Evolutionary conservation across 2,113 vertebrate genomes (phyloP).

Genomic region (Raja brachyura): DNA sequence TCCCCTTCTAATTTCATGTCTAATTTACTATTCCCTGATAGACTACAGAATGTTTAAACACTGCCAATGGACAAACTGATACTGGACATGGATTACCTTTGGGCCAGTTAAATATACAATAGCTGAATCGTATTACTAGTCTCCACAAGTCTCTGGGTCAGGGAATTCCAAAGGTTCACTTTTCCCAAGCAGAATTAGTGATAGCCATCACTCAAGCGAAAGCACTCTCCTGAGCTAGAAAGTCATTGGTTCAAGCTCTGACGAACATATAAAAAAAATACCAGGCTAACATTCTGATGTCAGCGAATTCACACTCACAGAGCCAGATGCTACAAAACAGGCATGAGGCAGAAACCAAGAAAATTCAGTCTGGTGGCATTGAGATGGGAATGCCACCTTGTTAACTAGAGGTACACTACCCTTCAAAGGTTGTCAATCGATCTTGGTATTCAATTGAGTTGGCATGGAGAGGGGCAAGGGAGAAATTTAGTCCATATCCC

Average conservation of each 20-base stretch:
- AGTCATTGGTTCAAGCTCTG: not conserved
- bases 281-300: not conserved
- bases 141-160: no score
- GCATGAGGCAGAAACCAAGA: not conserved
- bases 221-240: not conserved
- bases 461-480: no score
- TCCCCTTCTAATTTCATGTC: no score
- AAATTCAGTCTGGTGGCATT: no score
- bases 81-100: not conserved
- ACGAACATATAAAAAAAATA: not conserved
- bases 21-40: not conserved
- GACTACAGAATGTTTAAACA: not conserved
- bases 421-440: no score
- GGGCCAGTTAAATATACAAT: not conserved
- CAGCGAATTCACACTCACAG: not conserved
- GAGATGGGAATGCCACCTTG: no score
- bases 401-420: no score
- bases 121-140: no score
- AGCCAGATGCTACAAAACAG: not conserved
- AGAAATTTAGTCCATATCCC: no score
- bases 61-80: not conserved
- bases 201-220: not conserved
- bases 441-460: no score
- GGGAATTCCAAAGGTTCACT: no score
- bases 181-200: no score